A percentile compares a stretch with the other conserved stretches of the same genome.
Evolutionary conservation across 2,113 vertebrate species (phyloP).

Genomic region (Hippolais icterina): DNA sequence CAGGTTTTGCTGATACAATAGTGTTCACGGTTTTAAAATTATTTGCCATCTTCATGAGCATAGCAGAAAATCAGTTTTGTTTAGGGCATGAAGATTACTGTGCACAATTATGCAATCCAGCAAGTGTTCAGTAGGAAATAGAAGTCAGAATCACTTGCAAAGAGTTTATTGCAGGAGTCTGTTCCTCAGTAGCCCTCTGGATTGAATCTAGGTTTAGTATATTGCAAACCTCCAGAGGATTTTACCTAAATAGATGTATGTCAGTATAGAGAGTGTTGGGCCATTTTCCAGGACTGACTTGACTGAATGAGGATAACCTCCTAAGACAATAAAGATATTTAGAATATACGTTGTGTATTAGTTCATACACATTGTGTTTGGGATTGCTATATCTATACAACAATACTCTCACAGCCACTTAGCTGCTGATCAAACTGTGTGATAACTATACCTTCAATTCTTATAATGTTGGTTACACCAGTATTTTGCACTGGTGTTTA

Average conservation of each 20-base stretch:
- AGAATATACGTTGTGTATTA: background rate
- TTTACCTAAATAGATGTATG: background rate
- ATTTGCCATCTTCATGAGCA: background rate
- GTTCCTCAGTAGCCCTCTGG: background rate
- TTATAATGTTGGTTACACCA: background rate
- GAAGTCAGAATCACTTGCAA: background rate
- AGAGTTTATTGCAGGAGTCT: background rate
- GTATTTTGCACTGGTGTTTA: background rate
- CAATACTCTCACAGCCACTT: background rate
- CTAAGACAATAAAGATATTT: background rate
- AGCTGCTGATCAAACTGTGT: background rate
- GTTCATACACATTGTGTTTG: background rate
- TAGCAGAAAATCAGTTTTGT: background rate
- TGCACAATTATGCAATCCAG: background rate
- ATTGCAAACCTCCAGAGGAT: background rate
- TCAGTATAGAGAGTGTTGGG: background rate
- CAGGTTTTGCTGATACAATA: background rate
- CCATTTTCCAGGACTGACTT: background rate
- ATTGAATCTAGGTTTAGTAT: background rate
- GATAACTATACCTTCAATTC: background rate
- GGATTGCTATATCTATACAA: background rate
- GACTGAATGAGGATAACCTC: background rate
- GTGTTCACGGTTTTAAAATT: background rate
- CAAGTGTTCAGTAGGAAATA: background rate
- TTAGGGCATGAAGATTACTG: background rate